These are phyloP conservation scores for Tupaia tana DNA, from an alignment of 2,113 vertebrate genomes.

Conservation along the genomic window DNA sequence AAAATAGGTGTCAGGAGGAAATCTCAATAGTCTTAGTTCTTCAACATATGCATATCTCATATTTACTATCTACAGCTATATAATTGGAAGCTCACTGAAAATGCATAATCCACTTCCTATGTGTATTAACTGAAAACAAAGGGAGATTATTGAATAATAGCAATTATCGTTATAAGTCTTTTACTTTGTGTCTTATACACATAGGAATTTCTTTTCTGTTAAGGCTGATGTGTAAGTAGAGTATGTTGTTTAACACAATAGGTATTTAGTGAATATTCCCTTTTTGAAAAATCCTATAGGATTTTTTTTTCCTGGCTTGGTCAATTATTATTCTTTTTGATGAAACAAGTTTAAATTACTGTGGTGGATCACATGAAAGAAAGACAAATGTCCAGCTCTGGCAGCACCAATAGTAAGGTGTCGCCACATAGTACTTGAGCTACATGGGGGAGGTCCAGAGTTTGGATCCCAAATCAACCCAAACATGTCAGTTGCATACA, in stretches of 20 bases:
- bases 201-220: background rate
- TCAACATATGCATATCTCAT: background rate
- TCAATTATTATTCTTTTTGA: slow-evolving; percentile 6
- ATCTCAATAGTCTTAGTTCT: slow-evolving; percentile 53
- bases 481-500: no score
- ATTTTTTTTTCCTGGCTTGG: background rate
- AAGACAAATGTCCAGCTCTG: background rate
- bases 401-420: no score
- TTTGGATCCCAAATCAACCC: no score
- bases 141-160: slow-evolving; percentile 52
- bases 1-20: background rate
- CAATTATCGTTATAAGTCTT: background rate
- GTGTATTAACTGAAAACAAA: slow-evolving; percentile 49
- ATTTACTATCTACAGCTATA: slow-evolving; percentile 47
- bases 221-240: background rate
- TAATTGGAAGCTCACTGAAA: slow-evolving; percentile 54
- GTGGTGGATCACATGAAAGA: slow-evolving; percentile 44
- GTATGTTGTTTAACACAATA: background rate
- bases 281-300: background rate
- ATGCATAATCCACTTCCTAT: slow-evolving; percentile 44
- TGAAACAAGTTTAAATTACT: slow-evolving; percentile 18
- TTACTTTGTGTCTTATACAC: background rate
- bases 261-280: background rate
- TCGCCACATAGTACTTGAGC: no score
- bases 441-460: no score